These are phyloP conservation scores for Steatornis caripensis DNA, from an alignment of 2,113 vertebrate species.

Conservation along the genomic window DNA sequence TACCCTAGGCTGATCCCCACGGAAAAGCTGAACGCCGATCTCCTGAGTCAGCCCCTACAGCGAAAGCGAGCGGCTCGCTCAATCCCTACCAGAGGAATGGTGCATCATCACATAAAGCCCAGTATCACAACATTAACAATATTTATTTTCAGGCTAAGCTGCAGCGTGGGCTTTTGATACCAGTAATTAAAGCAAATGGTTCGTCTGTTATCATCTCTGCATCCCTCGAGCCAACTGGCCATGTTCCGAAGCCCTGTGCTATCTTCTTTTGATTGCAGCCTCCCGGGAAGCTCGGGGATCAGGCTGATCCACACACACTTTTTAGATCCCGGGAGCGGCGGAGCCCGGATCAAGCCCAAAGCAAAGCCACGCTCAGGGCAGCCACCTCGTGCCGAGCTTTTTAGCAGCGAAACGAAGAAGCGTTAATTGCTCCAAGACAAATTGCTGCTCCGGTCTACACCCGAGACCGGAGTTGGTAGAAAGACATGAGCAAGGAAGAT, in stretches of 20 bases:
- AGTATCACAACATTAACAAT: constrained; percentile 35
- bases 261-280: background rate
- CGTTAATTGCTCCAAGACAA: background rate
- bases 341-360: background rate
- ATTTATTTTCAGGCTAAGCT: constrained; percentile 65
- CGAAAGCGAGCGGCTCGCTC: background rate
- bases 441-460: background rate
- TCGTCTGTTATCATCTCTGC: constrained; percentile 2
- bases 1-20: background rate
- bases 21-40: background rate
- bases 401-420: background rate
- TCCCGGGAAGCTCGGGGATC: background rate
- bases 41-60: background rate
- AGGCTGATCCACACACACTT: background rate
- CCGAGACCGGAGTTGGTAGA: background rate
- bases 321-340: background rate
- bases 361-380: background rate
- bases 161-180: constrained; percentile 36
- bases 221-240: background rate
- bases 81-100: constrained; percentile 7
- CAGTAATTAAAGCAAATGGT: constrained; percentile 54
- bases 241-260: background rate
- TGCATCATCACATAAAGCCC: constrained; percentile 15
- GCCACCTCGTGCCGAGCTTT: background rate
- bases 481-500: background rate